Evolutionary conservation across 2,113 vertebrate species (phyloP), one percentile per base, ranked within the genome.

Genomic region (Isichthys henryi): DNA sequence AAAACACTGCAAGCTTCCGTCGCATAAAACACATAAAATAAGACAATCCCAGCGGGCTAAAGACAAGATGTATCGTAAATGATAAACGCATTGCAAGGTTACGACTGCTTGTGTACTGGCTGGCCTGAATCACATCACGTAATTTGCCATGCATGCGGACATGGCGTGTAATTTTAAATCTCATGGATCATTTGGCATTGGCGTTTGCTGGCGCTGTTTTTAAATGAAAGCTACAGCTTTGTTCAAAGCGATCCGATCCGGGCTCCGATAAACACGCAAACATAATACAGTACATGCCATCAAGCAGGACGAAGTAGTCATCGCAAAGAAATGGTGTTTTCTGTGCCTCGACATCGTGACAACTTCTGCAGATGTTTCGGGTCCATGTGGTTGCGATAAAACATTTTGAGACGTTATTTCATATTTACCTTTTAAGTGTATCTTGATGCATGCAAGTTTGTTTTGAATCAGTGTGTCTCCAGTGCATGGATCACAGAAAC

Each of bases 101-200:
- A 66, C 39, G 35, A 66, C 39, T 66, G 39, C 39, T 43, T 27
- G 21, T 87, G 15, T 39, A 85, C 82, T 48, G 46, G 43, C 46
- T 84, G 50, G 85, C 48, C 53, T 19, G 7, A 86, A 52, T 86
- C 85, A 17, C 48, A 31, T 88, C 35, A 88, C 53, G 50, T 43
- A 53, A 35, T 87, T 35, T 84, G 43, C 82, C 23, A 85, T 48
- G 15, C n/a, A 53, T 53, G 49, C 46, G 27, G 85, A 53, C 85
- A 52, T 50, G 56, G 35, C 56, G 31, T 88, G 35, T 62, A 45
- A 62, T 66, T 88, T 56, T 27, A 53, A 56, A 87, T 87, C 39
- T 56, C 27, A 31, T 87, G 85, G 50, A 52, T 87, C 50, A 87
- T 87, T 87, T 48, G 23, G 23, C 83, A 86, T 49, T 86, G 74